Evolutionary conservation across 2,888 invertebrate genomes (phyloP), one percentile per base, ranked within the genome.

Genomic region (Callinectes sapidus): DNA sequence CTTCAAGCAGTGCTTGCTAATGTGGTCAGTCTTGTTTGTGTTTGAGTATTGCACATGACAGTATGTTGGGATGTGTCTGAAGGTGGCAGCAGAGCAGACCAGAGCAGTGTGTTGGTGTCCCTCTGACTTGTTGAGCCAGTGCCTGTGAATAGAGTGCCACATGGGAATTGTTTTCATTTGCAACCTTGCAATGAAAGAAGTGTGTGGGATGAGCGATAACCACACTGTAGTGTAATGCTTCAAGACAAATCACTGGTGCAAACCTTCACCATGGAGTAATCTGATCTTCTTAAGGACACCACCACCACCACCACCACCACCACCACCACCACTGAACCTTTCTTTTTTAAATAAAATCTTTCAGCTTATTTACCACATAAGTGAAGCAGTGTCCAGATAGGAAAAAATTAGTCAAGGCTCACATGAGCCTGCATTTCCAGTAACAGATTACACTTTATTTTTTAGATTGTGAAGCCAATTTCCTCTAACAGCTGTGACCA

Each of bases 1-100:
- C 89, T 89, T 89, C 89, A 89, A 89, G 35, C 89, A 89, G 61
- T 66, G 61, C 66, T 66, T 89, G 89, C 35, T 23, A 66, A 89
- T 39, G 32, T 89, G 35, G 66, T 66, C 32, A 35, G 89, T 66
- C 61, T 89, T 89, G 89, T 89, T 89, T 89, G 89, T 89, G 39
- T 54, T 32, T 88, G 88, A 54, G 55, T 89, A 89, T 89, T 61
- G 35, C 61, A 66, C 35, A 23, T 66, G 35, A 66, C 35, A 39
- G 54, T 61, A 23, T 66, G 32, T 66, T 66, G 35, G 61, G 32
- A 88, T 32, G 28, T 54, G 35, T 39, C 5, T 42, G 61, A 39
- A 35, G 1, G 32, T 66, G 61, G 66, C 66, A 32, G 66, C 35
- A 6, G 23, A 89, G 66, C 35, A 35, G 6, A 89, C 35, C 23